phyloP scores from a whole-genome alignment of 2,113 vertebrate genomes.

The Lota lota region DNA sequence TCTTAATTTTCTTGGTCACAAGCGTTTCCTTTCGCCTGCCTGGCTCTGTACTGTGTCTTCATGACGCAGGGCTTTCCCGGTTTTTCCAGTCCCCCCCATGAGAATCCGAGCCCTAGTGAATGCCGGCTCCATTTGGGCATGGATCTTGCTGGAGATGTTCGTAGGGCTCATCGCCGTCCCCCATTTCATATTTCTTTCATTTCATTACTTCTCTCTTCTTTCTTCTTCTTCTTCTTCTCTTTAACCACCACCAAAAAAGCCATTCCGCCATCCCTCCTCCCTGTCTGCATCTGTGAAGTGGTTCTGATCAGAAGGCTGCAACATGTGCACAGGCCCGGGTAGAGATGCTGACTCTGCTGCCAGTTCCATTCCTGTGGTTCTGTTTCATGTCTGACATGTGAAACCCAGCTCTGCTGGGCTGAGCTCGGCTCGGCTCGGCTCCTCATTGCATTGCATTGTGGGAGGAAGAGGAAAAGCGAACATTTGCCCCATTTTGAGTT shows the following conservation, averaged over 20 bases:
- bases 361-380: conserved; percentile 73
- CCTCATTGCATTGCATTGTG: conserved; percentile 15
- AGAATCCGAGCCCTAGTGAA: conserved; percentile 40
- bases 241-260: conserved; percentile 24
- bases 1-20: not conserved
- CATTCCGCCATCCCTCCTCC: conserved; percentile 40
- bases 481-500: conserved; percentile 15
- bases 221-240: not conserved
- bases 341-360: conserved; percentile 69
- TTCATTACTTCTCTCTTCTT: too few relatives aligned
- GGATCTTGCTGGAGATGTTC: conserved; percentile 73
- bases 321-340: conserved; percentile 48
- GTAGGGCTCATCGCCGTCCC: conserved; percentile 40
- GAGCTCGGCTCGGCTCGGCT: too few relatives aligned
- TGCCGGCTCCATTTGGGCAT: conserved; percentile 66
- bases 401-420: conserved; percentile 27
- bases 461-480: conserved; percentile 25
- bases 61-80: conserved; percentile 53
- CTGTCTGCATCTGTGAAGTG: conserved; percentile 68
- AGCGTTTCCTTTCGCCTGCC: conserved; percentile 2
- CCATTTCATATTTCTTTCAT: not conserved
- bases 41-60: conserved; percentile 35
- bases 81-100: conserved; percentile 43
- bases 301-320: conserved; percentile 62
- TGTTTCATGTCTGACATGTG: conserved; percentile 68